Evolutionary conservation across 2,113 vertebrate species (phyloP).

Genomic region (Lasiurus cinereus): DNA sequence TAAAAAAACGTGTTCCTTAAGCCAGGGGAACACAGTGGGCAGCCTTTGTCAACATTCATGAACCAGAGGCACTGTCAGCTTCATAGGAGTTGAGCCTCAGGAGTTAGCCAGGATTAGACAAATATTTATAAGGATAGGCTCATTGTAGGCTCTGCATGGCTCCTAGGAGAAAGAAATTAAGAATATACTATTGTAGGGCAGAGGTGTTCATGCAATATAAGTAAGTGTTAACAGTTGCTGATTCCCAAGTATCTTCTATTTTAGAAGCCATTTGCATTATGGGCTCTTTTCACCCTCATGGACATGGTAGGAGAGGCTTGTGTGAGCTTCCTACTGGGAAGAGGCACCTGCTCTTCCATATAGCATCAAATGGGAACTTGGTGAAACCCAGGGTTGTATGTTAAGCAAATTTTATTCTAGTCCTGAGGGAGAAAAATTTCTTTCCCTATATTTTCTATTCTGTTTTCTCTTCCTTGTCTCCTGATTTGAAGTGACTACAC

Average conservation of each 20-base stretch:
- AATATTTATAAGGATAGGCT: neutral
- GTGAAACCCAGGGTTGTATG: neutral
- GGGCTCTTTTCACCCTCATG: neutral
- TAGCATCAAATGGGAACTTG: neutral
- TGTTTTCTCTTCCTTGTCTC: constrained; percentile 1
- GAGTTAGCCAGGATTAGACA: neutral
- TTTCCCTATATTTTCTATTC: neutral
- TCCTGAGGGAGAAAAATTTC: neutral
- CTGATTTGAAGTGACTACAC: neutral
- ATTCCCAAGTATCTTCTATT: neutral
- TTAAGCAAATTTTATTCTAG: neutral
- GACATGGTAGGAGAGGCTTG: neutral
- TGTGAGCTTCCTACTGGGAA: neutral
- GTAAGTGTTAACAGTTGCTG: neutral
- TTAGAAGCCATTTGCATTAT: neutral
- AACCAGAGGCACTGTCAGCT: neutral
- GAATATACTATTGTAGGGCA: neutral
- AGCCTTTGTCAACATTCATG: constrained; percentile 35
- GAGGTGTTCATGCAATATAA: neutral
- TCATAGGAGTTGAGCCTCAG: neutral
- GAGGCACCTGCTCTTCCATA: neutral
- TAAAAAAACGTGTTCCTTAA: constrained; percentile 18
- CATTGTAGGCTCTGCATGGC: neutral
- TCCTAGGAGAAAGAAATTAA: neutral
- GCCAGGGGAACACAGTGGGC: neutral